Evolutionary conservation across 2,113 vertebrate genomes (phyloP), one percentile per base, ranked within the genome.

Genomic region (Brevimyrus niger): DNA sequence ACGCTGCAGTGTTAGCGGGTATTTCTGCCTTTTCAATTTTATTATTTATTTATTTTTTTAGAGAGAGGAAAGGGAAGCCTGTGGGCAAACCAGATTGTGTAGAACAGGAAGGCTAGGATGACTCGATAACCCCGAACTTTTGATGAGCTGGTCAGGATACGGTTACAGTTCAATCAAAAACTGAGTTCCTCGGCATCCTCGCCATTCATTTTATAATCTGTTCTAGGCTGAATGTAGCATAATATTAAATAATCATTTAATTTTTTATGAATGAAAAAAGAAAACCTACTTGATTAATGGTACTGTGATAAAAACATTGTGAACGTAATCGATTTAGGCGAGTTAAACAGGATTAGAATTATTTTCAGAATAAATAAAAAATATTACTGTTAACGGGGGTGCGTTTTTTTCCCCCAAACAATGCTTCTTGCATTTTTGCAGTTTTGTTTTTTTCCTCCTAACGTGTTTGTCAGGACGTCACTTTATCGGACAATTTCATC

Each of bases 81-180:
- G 97, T 96, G 96, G 97, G 98, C 97, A 98, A 99, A 96, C 96
- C 94, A 97, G 97, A 97, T 97, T 96, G 96, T 93, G 95, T 96
- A 95, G 96, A 95, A 95, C 97, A 98, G 98, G 97, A 99, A 98
- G 94, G 96, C 96, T 96, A 95, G 93, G 96, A 96, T 95, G 94
- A 95, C 93, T 96, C 95, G 97, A 98, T 97, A 98, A 97, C 96
- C 94, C 94, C 94, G 92, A 93, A 92, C 93, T 94, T 88, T 94
- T 95, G 95, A 96, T 96, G 95, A 94, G 93, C 92, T 92, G 92
- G 94, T 94, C 94, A 94, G 95, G 95, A 96, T 95, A 96, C 96
- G 95, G 96, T 96, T 96, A 94, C 93, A 96, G 95, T 95, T 90
- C 88, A 91, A 91, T 91, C 89, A 89, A 87, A 55, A 48, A 47